Evolutionary conservation across 2,888 invertebrate species (phyloP), one percentile per base, ranked within the genome.

Genomic region (Chelonus formosanus): DNA sequence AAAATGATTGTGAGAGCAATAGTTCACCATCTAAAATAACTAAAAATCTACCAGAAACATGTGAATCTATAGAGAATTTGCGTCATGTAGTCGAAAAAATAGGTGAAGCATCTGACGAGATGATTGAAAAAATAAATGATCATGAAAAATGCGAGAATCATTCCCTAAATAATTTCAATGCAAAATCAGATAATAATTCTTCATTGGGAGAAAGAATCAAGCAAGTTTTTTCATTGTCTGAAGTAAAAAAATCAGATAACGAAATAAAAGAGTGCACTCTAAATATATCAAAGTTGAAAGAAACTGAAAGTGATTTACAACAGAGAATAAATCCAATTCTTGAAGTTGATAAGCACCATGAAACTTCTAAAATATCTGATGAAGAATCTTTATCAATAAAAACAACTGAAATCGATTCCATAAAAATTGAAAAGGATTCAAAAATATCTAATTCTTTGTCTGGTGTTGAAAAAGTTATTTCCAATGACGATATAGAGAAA

Each of bases 1-100:
- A 36, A 7, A 56, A 61, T 32, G 58, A 66, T 6, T 40, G 40
- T 58, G 3, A 63, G 7, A 36, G 35, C 7, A 61, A 67, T 7
- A n/a, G 43, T 64, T 55, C 56, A 40, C 67, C 68, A n/a, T 8
- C 59, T 4, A 72, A 71, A 35, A 36, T 66, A 0, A 67, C 52
- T 8, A 48, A 58, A 3, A 47, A 53, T 6, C 72, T 76, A 40
- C 61, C 75, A 35, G 76, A 75, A n/a, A 78, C 77, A 36, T 82
- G 79, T 63, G 76, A 80, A 66, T 80, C 80, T 3, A 79, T 81
- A n/a, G 81, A 80, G 69, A 78, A 67, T 65, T 70, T 80, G 47
- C 76, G 75, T 54, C 74, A 78, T 32, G 81, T 79, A 8, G 74
- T 79, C 48, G 78, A 81, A 20, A 78, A 76, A 61, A 81, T 78